Conservation (phyloP, 2,797 vertebrate genomes). For the Coranthus polyacanthus region DNA sequence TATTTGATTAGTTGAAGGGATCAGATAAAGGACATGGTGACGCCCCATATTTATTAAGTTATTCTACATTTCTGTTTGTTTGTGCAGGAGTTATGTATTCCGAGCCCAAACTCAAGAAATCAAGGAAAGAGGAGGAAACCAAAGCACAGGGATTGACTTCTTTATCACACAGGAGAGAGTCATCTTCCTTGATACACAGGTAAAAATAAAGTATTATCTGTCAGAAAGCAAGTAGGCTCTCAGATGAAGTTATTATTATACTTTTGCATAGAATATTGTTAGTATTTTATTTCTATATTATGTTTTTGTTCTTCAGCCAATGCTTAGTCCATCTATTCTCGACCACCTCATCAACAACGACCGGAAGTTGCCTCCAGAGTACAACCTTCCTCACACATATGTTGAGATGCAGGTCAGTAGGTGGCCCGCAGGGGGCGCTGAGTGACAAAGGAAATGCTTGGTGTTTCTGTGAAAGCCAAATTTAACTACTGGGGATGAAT, state of each 20-base stretch:
- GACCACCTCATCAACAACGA: slow-evolving; percentile 96
- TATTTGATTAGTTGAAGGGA: neutral
- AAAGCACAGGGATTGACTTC: slow-evolving; percentile 94
- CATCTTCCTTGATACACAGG: slow-evolving; percentile 95
- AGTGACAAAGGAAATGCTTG: neutral
- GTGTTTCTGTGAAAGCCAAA: neutral
- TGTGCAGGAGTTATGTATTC: slow-evolving; percentile 89
- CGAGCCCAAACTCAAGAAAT: slow-evolving; percentile 92
- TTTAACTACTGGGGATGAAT: neutral
- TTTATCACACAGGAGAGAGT: slow-evolving; percentile 95
- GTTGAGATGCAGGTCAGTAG: slow-evolving; percentile 93
- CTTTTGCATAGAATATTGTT: neutral
- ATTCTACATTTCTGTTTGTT: slow-evolving; percentile 24
- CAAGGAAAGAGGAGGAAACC: slow-evolving; percentile 93
- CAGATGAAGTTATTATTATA: neutral
- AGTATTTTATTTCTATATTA: slow-evolving; percentile 16
- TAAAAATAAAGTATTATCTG: slow-evolving; percentile 47
- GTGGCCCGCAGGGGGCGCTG: slow-evolving; percentile 37
- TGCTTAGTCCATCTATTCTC: slow-evolving; percentile 91
- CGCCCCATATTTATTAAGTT: neutral
- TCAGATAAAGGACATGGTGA: neutral
- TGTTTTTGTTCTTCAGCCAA: slow-evolving; percentile 83
- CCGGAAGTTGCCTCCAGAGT: slow-evolving; percentile 92
- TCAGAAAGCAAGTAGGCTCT: neutral
- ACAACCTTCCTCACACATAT: slow-evolving; percentile 93